phyloP scores from a whole-genome alignment of 2,888 invertebrate species.

The Phlogophora meticulosa region DNA sequence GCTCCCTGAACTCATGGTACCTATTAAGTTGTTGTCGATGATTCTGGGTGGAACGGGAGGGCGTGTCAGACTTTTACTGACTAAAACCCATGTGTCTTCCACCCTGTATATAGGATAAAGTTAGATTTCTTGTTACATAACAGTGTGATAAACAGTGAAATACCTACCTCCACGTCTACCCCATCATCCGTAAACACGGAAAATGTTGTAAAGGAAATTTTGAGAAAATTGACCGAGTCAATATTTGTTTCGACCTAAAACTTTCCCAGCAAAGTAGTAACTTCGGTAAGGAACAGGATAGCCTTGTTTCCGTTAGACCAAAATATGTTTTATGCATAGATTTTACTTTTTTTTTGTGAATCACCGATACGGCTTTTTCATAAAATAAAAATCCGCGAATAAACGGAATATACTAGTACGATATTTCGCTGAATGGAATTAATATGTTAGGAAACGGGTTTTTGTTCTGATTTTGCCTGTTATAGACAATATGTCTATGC shows the following conservation, averaged over 20 bases:
- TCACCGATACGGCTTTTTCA: constrained; percentile 1
- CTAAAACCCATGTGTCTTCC: too few species aligned
- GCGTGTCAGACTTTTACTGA: too few species aligned
- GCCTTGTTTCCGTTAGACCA: constrained; percentile 8
- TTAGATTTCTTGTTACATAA: neutral
- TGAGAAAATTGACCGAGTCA: constrained; percentile 22
- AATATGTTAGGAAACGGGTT: neutral
- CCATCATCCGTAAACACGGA: neutral
- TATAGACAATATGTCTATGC: neutral
- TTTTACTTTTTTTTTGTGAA: too few species aligned
- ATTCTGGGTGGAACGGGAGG: too few species aligned
- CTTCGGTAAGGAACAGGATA: constrained; percentile 11
- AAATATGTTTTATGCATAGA: constrained; percentile 23
- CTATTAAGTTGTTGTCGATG: too few species aligned
- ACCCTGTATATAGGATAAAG: too few species aligned
- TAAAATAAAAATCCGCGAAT: constrained; percentile 8
- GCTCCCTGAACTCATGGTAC: too few species aligned
- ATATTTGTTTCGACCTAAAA: constrained; percentile 50
- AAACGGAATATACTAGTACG: neutral
- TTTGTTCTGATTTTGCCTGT: neutral
- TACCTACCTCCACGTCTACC: neutral
- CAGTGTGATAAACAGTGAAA: too few species aligned
- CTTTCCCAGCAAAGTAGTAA: constrained; percentile 13
- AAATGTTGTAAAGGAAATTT: constrained; percentile 21
- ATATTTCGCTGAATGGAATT: constrained; percentile 12